Base-by-base conservation (phyloP, 1,140 invertebrate genomes). In the Antheraea pernyi region DNA sequence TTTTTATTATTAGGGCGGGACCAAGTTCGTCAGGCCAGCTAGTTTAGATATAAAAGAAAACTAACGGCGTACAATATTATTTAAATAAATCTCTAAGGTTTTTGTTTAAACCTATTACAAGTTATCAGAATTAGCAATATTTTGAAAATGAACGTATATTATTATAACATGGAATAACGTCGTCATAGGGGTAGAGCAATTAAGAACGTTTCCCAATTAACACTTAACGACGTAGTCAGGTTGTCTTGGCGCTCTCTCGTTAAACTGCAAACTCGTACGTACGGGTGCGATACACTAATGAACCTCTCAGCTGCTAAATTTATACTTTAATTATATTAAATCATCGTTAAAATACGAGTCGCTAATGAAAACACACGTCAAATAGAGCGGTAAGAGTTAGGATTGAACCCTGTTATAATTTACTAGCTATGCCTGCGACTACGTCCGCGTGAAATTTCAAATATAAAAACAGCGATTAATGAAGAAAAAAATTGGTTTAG, bases 241-340 rank as follows among this genome's bases (percentile, higher is more conserved):
- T 30, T 13, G 30, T n/a, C 61, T 30, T 37, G 30, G 13, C 61
- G 19, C 36, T 39, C 37, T 19, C 18, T 65, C 30, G 36, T 37
- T 39, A 65, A 65, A 65, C 18, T 48, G 11, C 39, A 18, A 65
- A 65, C 63, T 19, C 60, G 30, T 30, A 22, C 60, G 30, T 30
- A 22, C 19, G 19, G 22, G 18, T 16, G 36, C 63, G 19, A 37
- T 39, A 19, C 39, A 7, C 13, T 67, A 67, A 67, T 67, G 65
- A 67, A 67, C 48, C 42, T 46, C 36, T 53, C 65, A 13, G 10
- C 10, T 59, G 22, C 22, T 59, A 9, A 67, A 67, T 67, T 67
- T 67, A 67, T 67, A 22, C 59, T 36, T 16, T 67, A 22, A 67
- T 59, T 59, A 36, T n/a, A 59, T 67, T 67, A 67, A 36, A 37